Conservation (phyloP, 2,113 vertebrate genomes). For the Oreochromis niloticus region DNA sequence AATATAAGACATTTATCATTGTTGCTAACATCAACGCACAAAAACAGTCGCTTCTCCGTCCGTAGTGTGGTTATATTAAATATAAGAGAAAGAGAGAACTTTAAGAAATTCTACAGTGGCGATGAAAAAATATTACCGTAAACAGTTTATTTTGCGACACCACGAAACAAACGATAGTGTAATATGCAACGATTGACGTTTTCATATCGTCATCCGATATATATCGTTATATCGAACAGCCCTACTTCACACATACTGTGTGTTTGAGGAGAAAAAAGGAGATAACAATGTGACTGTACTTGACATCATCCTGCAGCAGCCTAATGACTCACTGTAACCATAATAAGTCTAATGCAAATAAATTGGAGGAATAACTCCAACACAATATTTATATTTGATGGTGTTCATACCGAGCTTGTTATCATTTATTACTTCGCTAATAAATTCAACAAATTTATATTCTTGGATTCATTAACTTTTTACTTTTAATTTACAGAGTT, state of each 20-base stretch:
- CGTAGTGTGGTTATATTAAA: fast-evolving
- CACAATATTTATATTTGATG: neutral
- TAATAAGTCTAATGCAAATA: neutral
- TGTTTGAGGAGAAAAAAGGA: neutral
- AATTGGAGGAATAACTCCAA: neutral
- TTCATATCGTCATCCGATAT: neutral
- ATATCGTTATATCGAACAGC: neutral
- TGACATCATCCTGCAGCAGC: neutral
- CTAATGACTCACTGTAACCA: neutral
- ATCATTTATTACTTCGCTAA: neutral
- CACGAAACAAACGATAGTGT: neutral
- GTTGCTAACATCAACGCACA: fast-evolving
- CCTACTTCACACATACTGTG: neutral
- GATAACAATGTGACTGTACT: neutral
- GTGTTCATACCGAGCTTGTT: neutral
- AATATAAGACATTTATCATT: neutral
- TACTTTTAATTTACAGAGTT: neutral
- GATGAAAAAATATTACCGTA: neutral
- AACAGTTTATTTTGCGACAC: neutral
- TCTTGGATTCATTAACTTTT: neutral
- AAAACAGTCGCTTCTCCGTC: neutral
- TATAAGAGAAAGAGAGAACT: neutral
- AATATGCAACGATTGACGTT: fast-evolving
- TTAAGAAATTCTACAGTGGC: neutral
- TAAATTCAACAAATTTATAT: neutral